Base-by-base conservation (phyloP, 2,797 vertebrate genomes). In the Apodemus agrarius region DNA sequence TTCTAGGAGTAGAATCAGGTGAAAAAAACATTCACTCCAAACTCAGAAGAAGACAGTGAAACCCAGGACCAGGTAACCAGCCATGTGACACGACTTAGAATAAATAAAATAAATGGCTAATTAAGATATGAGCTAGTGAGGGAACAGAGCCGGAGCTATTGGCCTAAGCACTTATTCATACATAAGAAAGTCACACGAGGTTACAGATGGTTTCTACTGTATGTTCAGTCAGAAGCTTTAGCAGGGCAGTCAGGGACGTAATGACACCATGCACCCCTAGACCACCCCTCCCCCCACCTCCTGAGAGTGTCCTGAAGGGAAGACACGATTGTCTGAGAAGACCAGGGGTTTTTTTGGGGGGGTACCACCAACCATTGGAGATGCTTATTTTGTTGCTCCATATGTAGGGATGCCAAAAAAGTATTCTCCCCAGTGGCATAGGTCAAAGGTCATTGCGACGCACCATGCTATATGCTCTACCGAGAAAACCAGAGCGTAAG, bases 401-500 rank as follows among this genome's bases (percentile, higher is more conserved):
- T 4, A 0, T 24, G 31, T n/a, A 17, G 34, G 37, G 34, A 49
- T 3, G 74, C 24, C 40, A 76, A 76, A 65, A 74, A 84, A 34
- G 13, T 63, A 31, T 52, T 91, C 52, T 84, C 31, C 46, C 72
- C 57, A 24, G 31, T 81, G 43, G 43, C 59, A 29, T 54, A 82
- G 61, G 87, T 52, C 57, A 63, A 43, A 83, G 14, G 31, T 63
- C 43, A 3, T n/a, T n/a, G 34, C 29, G 54, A 69, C 49, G 43
- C 0, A 0, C 16, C 37, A 17, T 40, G 9, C 61, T 84, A 1
- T 10, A 12, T 78, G 49, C 37, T 16, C 2, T 46, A n/a, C n/a
- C n/a, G n/a, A 16, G 43, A 59, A 93, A 63, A 46, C 63, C 14
- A n/a, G 40, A 46, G 69, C 67, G 8, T 6, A 22, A 26, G 34